phyloP scores from a whole-genome alignment of 1,140 invertebrate genomes.

The Drosophila burlai region DNA sequence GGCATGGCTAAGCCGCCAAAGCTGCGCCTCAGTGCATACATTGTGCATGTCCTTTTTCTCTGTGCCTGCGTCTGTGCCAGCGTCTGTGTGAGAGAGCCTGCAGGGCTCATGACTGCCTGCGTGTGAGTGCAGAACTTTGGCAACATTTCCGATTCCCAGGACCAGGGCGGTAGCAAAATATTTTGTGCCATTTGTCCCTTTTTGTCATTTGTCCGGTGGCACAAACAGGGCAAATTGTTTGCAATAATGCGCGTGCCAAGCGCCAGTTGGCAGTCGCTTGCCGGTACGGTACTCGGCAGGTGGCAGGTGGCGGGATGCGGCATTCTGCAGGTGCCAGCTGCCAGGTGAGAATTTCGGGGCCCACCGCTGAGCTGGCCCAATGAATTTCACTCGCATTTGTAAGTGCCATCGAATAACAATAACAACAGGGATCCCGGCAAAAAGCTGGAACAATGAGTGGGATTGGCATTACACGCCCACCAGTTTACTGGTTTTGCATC shows the following conservation, averaged over 20 bases:
- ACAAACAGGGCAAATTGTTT: constrained; percentile 81
- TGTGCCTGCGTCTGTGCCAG: constrained; percentile 8
- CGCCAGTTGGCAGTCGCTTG: constrained; percentile 15
- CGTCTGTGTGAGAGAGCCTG: constrained; percentile 27
- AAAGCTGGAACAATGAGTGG: constrained; percentile 28
- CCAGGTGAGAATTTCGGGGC: constrained; percentile 28
- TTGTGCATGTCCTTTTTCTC: constrained; percentile 36
- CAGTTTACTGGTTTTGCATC: constrained; percentile 27
- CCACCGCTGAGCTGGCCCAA: constrained; percentile 44
- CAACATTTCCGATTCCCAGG: constrained; percentile 79
- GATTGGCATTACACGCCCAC: constrained; percentile 36
- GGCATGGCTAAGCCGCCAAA: constrained; percentile 45
- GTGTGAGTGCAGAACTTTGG: constrained; percentile 68
- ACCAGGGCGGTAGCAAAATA: constrained; percentile 38
- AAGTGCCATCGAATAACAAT: constrained; percentile 53
- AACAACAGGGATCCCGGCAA: constrained; percentile 23
- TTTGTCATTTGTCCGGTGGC: constrained; percentile 72
- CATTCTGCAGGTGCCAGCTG: constrained; percentile 31
- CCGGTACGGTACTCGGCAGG: constrained; percentile 41
- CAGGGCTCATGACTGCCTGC: constrained; percentile 33
- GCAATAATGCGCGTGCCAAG: constrained; percentile 79
- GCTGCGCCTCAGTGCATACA: constrained; percentile 65
- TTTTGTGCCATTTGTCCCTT: constrained; percentile 58
- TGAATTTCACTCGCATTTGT: constrained; percentile 69
- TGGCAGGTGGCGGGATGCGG: constrained; percentile 9